Evolutionary conservation across 2,113 vertebrate species (phyloP).

Genomic region (Probosciger aterrimus): DNA sequence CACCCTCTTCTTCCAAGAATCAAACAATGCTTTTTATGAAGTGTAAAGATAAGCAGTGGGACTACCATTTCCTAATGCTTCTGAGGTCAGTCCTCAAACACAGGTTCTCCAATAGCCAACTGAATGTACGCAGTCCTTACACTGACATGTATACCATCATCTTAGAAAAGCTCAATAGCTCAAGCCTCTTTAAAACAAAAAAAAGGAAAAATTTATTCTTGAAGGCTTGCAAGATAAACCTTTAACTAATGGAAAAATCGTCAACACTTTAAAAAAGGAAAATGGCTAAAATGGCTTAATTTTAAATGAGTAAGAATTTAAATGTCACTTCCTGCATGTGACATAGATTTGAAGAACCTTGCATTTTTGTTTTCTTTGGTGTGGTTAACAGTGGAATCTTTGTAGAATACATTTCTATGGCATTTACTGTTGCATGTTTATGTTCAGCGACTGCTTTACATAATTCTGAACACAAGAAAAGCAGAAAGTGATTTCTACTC

Average conservation of each 20-base stretch:
- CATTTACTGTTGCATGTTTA: slow-evolving; percentile 24
- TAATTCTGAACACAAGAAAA: slow-evolving; percentile 34
- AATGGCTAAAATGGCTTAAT: slow-evolving; percentile 26
- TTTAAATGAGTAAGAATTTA: slow-evolving; percentile 52
- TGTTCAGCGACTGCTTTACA: neutral
- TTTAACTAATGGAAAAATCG: slow-evolving; percentile 49
- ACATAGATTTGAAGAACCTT: slow-evolving; percentile 39
- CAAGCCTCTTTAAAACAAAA: neutral
- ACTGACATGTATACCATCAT: neutral
- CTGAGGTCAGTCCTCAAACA: neutral
- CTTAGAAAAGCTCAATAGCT: neutral
- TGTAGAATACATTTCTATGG: slow-evolving; percentile 23
- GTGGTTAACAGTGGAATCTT: slow-evolving; percentile 46
- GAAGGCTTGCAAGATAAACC: slow-evolving; percentile 5
- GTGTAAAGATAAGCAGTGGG: slow-evolving; percentile 4
- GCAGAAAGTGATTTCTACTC: neutral
- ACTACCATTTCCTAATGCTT: slow-evolving; percentile 11
- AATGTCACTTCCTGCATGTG: slow-evolving; percentile 61
- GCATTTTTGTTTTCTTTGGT: slow-evolving; percentile 58
- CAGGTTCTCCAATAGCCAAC: slow-evolving; percentile 7
- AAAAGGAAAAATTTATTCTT: slow-evolving; percentile 15
- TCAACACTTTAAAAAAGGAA: slow-evolving; percentile 19
- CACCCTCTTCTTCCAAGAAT: slow-evolving; percentile 35
- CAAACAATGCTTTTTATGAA: slow-evolving; percentile 44
- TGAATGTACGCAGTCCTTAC: neutral